Percentiles rank a stretch among this genome's conserved stretches.
Evolutionary conservation across 2,797 vertebrate genomes (phyloP).

Genomic region (Serranus cabrilla): DNA sequence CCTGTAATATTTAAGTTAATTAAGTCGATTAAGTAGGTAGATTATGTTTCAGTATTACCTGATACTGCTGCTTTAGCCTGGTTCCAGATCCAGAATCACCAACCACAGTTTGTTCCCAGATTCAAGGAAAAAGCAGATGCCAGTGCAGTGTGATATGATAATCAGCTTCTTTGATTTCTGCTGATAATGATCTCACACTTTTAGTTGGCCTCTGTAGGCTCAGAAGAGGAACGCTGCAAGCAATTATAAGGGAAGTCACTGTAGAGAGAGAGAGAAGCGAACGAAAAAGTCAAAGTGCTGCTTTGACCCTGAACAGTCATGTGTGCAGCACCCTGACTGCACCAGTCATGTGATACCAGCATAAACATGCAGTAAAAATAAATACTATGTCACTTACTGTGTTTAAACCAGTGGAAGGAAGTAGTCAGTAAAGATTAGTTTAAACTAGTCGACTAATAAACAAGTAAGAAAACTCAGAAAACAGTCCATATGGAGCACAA

Average conservation of each 20-base stretch:
- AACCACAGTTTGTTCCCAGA: neutral
- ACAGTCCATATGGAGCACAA: no score
- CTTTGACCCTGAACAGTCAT: constrained; percentile 1
- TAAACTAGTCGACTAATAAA: no score
- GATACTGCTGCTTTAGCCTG: no score
- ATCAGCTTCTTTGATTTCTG: no score
- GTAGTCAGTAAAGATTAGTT: no score
- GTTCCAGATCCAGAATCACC: neutral
- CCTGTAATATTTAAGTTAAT: neutral
- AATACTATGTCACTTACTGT: constrained; percentile 6
- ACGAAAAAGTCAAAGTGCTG: constrained; percentile 9
- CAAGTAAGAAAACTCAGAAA: no score
- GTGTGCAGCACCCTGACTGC: neutral
- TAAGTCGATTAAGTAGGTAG: no score
- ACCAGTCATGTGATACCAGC: neutral
- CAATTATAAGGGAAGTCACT: neutral
- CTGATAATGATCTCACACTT: neutral
- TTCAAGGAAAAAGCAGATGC: constrained; percentile 4
- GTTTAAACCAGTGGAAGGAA: constrained; percentile 27
- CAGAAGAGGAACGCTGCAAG: neutral
- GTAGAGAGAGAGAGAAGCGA: neutral
- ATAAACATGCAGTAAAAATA: constrained; percentile 33
- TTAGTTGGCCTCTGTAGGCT: neutral
- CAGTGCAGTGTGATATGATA: neutral
- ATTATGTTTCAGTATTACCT: neutral